Base-by-base conservation (phyloP, 2,888 invertebrate genomes). In the Gibbula magus region DNA sequence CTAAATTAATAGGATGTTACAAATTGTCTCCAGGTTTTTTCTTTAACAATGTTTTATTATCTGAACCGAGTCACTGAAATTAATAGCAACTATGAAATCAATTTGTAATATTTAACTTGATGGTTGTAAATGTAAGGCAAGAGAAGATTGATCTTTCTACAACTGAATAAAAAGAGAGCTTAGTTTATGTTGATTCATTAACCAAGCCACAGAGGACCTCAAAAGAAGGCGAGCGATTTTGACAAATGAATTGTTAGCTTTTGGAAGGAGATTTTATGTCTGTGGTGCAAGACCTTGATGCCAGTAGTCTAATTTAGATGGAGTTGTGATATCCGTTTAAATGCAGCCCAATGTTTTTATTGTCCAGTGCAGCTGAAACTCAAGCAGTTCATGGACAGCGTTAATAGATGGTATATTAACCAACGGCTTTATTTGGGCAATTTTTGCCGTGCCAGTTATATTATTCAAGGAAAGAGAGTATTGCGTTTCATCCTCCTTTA, bases 331-430 rank as follows among this genome's bases (percentile, higher is more conserved):
- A 70, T 70, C 70, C 70, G 70, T 70, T 70, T 70, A 32, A 70
- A 20, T 70, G 70, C 70, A 20, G 70, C 39, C 16, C 70, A 70
- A 35, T 70, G 70, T 70, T 70, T 70, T 70, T 70, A 70, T 70
- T 70, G 70, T 35, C 39, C 70, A 70, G 20, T 70, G 70, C 35
- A 20, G 20, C 70, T 70, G 70, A 70, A 70, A 70, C 70, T 39
- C 70, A 32, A 70, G 70, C 29, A 35, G n/a, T 70, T 39, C 39
- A 70, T 39, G 29, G 70, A 70, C 70, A 70, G 70, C 8, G 70
- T 70, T 70, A 70, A 70, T 70, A 70, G 70, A 70, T 70, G 35
- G 32, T 70, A 70, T 70, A 70, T 70, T 70, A 70, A 35, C 70
- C 29, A 39, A 70, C 35, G 29, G 70, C 35, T 35, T 70, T 70